Conservation (phyloP, 2,888 invertebrate genomes). For the Ichneumon xanthorius region DNA sequence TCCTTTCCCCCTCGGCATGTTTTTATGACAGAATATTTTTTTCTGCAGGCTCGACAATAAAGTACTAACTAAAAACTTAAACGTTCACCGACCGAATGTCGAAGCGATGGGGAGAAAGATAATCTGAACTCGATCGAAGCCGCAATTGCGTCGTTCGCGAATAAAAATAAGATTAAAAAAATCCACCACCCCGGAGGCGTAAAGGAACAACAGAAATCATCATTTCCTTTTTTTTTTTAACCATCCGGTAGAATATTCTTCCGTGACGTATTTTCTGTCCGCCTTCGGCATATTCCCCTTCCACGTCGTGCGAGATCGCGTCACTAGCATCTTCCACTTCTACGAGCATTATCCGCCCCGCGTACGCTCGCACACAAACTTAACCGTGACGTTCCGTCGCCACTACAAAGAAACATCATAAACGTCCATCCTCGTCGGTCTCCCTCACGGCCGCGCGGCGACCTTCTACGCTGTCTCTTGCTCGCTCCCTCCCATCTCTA, state of each 20-base stretch:
- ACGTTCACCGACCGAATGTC: background rate
- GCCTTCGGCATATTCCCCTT: conserved; percentile 9
- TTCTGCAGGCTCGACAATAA: no score
- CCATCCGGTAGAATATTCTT: conserved; percentile 65
- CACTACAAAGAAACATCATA: conserved; percentile 11
- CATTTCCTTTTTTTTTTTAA: conserved; percentile 48
- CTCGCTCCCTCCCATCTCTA: conserved; percentile 33
- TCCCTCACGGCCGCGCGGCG: conserved; percentile 65
- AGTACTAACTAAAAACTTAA: background rate
- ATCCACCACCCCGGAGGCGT: background rate
- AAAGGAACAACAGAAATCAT: no score
- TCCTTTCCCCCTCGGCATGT: no score
- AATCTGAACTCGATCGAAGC: background rate
- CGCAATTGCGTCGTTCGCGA: background rate
- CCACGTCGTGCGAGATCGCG: conserved; percentile 22
- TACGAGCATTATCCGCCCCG: conserved; percentile 11
- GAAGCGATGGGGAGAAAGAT: background rate
- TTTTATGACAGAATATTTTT: no score
- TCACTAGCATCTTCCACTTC: conserved; percentile 59
- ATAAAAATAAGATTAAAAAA: background rate
- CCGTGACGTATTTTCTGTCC: conserved; percentile 31
- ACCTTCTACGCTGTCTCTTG: conserved; percentile 67
- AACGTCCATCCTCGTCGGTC: conserved; percentile 55
- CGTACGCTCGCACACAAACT: conserved; percentile 22
- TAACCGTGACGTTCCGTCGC: conserved; percentile 50